These are phyloP conservation scores for Porites australiensis DNA, from an alignment of 64 coral and sea anemone genomes.

Conservation along the genomic window DNA sequence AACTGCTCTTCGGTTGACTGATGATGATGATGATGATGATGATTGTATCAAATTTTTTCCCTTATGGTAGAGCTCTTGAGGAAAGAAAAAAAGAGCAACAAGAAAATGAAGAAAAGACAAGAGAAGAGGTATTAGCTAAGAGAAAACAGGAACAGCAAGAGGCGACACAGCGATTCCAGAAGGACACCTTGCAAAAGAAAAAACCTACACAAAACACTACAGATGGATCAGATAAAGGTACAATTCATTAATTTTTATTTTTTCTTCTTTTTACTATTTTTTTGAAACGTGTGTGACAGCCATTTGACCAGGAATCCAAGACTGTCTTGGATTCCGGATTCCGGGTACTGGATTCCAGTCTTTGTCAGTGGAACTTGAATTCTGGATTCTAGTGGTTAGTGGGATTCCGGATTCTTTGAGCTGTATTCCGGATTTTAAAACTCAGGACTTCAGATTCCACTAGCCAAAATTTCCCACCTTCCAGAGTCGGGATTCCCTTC, in stretches of 20 bases:
- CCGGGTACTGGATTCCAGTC: too few species aligned
- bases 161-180: conserved; percentile 89
- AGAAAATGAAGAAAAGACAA: conserved; percentile 68
- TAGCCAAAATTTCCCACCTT: too few species aligned
- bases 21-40: too few species aligned
- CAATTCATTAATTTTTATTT: background rate
- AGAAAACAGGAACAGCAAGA: conserved; percentile 77
- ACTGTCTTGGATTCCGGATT: too few species aligned
- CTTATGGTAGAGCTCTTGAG: conserved; percentile 60
- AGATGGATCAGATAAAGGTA: conserved; percentile 25
- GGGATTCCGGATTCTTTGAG: too few species aligned
- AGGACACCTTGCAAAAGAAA: conserved; percentile 59
- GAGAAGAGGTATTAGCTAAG: conserved; percentile 74
- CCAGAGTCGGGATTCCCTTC: too few species aligned
- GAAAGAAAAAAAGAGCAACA: conserved; percentile 76
- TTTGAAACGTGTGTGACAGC: background rate
- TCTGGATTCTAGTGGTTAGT: too few species aligned
- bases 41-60: background rate
- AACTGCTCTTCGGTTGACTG: too few species aligned
- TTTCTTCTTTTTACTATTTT: background rate
- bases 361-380: too few species aligned
- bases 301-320: too few species aligned
- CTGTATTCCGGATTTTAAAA: too few species aligned
- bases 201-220: conserved; percentile 18
- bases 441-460: too few species aligned